Conservation (phyloP, 2,888 invertebrate genomes). For the Alentia gelatinosa region DNA sequence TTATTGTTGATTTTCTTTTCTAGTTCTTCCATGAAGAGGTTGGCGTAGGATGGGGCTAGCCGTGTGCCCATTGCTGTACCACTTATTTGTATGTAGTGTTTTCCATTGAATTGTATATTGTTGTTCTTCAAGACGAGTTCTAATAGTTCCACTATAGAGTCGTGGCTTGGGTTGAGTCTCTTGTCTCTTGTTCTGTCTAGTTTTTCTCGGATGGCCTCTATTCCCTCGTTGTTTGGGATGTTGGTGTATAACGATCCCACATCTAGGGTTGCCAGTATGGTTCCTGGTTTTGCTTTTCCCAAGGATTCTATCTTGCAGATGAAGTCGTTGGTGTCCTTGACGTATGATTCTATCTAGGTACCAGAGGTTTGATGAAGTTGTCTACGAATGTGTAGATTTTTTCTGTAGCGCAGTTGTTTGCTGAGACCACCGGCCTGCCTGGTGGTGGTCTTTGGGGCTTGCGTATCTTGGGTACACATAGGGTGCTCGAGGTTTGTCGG, state of each 20-base stretch:
- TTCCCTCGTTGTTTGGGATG: neutral
- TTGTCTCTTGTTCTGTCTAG: too few relatives aligned
- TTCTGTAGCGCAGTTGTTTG: conserved; percentile 9
- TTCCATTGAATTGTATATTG: too few relatives aligned
- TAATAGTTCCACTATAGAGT: too few relatives aligned
- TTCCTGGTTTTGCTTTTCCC: neutral
- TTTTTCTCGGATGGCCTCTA: neutral
- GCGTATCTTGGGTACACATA: neutral
- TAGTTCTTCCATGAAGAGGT: too few relatives aligned
- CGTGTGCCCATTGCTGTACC: too few relatives aligned
- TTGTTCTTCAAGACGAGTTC: too few relatives aligned
- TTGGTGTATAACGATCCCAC: conserved; percentile 8
- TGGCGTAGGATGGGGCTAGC: too few relatives aligned
- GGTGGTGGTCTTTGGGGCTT: neutral
- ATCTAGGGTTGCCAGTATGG: neutral
- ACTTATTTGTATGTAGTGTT: too few relatives aligned
- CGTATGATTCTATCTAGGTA: neutral
- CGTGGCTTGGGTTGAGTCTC: too few relatives aligned
- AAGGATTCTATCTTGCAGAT: neutral
- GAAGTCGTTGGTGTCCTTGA: conserved; percentile 8
- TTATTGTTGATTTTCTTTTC: too few relatives aligned
- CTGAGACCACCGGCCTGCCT: conserved; percentile 24
- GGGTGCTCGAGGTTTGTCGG: neutral
- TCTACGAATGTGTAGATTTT: conserved; percentile 12
- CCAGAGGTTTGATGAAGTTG: neutral